phyloP scores from a whole-genome alignment of 64 coral and sea anemone genomes.

The Anthopleura sola region DNA sequence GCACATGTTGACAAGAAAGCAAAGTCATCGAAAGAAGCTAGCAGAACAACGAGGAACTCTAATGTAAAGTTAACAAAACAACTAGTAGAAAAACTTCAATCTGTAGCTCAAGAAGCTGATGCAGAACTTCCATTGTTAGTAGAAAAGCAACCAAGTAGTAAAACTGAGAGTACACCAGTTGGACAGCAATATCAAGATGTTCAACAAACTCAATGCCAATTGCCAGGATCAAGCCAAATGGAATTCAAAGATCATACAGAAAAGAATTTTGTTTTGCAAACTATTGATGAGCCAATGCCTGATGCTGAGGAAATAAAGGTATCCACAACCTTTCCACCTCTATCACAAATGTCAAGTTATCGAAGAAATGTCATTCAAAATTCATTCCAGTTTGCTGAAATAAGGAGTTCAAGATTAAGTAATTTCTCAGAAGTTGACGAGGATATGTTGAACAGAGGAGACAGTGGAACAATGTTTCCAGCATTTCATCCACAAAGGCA shows the following conservation, averaged over 20 bases:
- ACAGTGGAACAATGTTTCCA: not conserved
- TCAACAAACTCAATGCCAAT: not conserved
- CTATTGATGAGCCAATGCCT: constrained; percentile 10
- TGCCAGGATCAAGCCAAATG: not conserved
- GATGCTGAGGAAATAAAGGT: not conserved
- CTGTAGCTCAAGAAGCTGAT: constrained; percentile 50
- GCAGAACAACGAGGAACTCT: not conserved
- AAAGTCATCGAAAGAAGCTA: not conserved
- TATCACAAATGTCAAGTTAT: not conserved
- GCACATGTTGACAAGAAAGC: not conserved
- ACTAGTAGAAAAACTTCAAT: constrained; percentile 45
- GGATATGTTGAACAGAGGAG: not conserved
- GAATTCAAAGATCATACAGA: not conserved
- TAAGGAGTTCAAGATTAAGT: not conserved
- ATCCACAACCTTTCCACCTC: not conserved
- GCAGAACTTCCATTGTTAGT: not conserved
- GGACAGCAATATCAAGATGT: not conserved
- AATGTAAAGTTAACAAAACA: constrained; percentile 56
- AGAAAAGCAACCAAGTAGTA: not conserved
- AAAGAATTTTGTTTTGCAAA: not conserved
- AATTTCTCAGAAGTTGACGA: not conserved
- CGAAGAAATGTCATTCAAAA: not conserved
- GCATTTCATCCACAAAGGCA: not conserved
- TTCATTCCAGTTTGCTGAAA: not conserved
- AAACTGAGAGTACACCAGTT: not conserved